Base-by-base conservation (phyloP, 2,113 vertebrate species). In the Mobula birostris region DNA sequence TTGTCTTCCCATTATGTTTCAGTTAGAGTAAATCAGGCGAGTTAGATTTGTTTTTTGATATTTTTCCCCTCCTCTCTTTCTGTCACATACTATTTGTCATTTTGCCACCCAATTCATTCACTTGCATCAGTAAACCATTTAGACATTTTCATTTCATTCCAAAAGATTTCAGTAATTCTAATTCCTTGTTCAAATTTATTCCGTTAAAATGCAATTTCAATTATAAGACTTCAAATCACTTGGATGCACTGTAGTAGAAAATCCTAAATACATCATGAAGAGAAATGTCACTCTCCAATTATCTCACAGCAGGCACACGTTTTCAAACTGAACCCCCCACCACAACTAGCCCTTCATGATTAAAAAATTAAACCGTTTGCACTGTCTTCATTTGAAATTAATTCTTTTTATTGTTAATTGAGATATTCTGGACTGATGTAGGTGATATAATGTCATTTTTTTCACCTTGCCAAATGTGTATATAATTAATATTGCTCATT, bases 161-260 rank as follows among this genome's bases (percentile, higher is more conserved):
- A 94, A 94, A 96, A 94, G 94, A 94, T 94, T 94, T 87, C 2
- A 94, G 95, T 95, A 95, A 95, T 95, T 96, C 95, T 95, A 95
- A 95, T 95, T 95, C 95, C 95, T 95, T 94, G 92, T 94, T 95
- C 94, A 0, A 87, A 80, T 95, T 95, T 95, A 95, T 94, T 94
- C 95, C 95, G 94, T 96, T 96, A 96, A 95, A 94, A 95, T 95
- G 94, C 2, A 0, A 94, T 96, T 95, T 95, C 95, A 95, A n/a
- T 95, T 95, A 94, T 95, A 94, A 95, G 95, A 93, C 0, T 2
- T 94, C 90, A 95, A 95, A 96, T 95, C 95, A 94, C 94, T 95
- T 95, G 68, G 76, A 76, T 74, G 70, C 91, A 72, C 91, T 93
- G 68, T 29, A 12, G 70, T 27, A 56, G 68, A 74, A 93, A 93